These are phyloP conservation scores for Plutella xylostella DNA, from an alignment of 2,888 invertebrate genomes.

Conservation along the genomic window DNA sequence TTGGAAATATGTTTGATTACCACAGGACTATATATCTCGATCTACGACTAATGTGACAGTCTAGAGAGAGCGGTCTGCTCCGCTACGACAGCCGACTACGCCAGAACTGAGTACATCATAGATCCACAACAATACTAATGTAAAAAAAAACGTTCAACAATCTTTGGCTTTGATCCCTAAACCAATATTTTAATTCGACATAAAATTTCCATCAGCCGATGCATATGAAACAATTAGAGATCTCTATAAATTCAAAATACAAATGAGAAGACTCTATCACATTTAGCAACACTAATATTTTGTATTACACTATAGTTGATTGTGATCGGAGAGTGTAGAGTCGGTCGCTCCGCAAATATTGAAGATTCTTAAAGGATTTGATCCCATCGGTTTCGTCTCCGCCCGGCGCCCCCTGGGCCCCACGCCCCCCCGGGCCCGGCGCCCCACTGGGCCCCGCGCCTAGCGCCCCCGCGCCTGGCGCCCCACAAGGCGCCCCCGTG, in stretches of 20 bases:
- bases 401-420: conserved; percentile 26
- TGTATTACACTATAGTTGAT: conserved; percentile 63
- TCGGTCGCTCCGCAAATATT: conserved; percentile 56
- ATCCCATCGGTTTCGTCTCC: conserved; percentile 69
- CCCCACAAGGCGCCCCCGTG: neutral
- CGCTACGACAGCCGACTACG: conserved; percentile 54
- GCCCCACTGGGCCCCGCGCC: too few relatives aligned
- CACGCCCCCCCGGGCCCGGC: conserved; percentile 26
- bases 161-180: conserved; percentile 89
- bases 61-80: conserved; percentile 66
- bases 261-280: conserved; percentile 65
- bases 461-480: neutral
- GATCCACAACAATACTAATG: conserved; percentile 66
- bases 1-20: conserved; percentile 58
- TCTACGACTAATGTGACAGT: conserved; percentile 63
- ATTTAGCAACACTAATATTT: conserved; percentile 63
- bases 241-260: conserved; percentile 51
- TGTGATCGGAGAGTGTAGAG: conserved; percentile 38
- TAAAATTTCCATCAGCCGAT: conserved; percentile 50
- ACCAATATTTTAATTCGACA: conserved; percentile 72
- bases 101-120: conserved; percentile 65
- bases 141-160: conserved; percentile 73
- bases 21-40: conserved; percentile 50
- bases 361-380: conserved; percentile 70
- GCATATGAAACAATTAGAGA: conserved; percentile 51